These are phyloP conservation scores for Ctenopoma kingsleyae DNA, from an alignment of 2,797 vertebrate genomes.

Conservation along the genomic window DNA sequence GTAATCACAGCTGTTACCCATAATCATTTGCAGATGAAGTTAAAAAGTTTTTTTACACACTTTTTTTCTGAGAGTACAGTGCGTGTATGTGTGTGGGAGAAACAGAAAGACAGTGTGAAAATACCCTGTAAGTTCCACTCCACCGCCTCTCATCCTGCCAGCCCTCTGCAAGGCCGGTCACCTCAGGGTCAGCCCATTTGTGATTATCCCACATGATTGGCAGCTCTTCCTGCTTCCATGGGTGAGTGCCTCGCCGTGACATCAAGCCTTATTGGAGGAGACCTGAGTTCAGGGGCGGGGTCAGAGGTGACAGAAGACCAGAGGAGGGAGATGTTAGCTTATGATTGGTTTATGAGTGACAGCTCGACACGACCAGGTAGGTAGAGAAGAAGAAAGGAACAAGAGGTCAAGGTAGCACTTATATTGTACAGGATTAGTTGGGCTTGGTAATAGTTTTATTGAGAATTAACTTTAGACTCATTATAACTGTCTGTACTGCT, in stretches of 20 bases:
- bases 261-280: conserved; percentile 77
- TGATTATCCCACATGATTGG: conserved; percentile 82
- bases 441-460: conserved; percentile 5
- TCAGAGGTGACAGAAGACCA: conserved; percentile 66
- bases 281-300: conserved; percentile 69
- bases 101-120: conserved; percentile 42
- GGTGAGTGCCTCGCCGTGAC: conserved; percentile 67
- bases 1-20: neutral
- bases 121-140: conserved; percentile 64
- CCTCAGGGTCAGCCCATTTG: conserved; percentile 70
- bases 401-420: conserved; percentile 53
- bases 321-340: conserved; percentile 76
- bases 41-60: neutral
- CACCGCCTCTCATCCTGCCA: conserved; percentile 56
- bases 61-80: neutral
- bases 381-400: conserved; percentile 35
- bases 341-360: conserved; percentile 82
- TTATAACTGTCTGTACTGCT: no score
- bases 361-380: conserved; percentile 60
- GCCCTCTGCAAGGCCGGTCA: conserved; percentile 67
- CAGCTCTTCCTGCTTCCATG: conserved; percentile 68
- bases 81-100: neutral
- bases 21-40: neutral
- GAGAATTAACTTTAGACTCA: neutral
- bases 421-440: conserved; percentile 30